Percentiles rank a stretch among this genome's conserved stretches.
Evolutionary conservation across 2,888 invertebrate genomes (phyloP).

Genomic region (Amphiduros pacificus): DNA sequence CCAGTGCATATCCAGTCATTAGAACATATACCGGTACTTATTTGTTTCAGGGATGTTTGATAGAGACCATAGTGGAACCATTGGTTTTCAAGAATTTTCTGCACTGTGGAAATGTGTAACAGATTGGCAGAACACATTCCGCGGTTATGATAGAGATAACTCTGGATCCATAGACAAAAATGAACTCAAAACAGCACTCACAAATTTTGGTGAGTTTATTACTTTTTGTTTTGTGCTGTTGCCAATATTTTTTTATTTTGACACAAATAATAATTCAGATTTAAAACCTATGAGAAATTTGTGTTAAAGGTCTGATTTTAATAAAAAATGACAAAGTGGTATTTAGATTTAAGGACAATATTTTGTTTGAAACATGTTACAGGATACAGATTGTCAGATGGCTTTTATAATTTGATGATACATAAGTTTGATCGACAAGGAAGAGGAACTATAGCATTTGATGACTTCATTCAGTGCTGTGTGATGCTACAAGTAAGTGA

Average conservation of each 20-base stretch:
- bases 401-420: conserved; percentile 77
- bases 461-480: conserved; percentile 97
- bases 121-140: conserved; percentile 96
- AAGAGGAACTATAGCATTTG: conserved; percentile 87
- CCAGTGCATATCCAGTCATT: too few species aligned
- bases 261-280: too few species aligned
- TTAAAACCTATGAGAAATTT: too few species aligned
- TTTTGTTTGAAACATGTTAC: conserved; percentile 18
- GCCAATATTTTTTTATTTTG: too few species aligned
- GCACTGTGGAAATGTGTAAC: conserved; percentile 97
- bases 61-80: conserved; percentile 81
- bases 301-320: too few species aligned
- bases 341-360: too few species aligned
- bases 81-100: conserved; percentile 93
- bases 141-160: conserved; percentile 89
- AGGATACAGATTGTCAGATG: conserved; percentile 75
- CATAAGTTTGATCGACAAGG: conserved; percentile 93
- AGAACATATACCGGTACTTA: too few species aligned
- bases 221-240: too few species aligned
- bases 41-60: conserved; percentile 79
- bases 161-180: conserved; percentile 83
- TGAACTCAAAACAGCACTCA: conserved; percentile 88
- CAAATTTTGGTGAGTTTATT: conserved; percentile 78
- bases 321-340: too few species aligned
- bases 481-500: conserved; percentile 85